Evolutionary conservation across 2,797 vertebrate species (phyloP).

Genomic region (Pelodytes ibericus): DNA sequence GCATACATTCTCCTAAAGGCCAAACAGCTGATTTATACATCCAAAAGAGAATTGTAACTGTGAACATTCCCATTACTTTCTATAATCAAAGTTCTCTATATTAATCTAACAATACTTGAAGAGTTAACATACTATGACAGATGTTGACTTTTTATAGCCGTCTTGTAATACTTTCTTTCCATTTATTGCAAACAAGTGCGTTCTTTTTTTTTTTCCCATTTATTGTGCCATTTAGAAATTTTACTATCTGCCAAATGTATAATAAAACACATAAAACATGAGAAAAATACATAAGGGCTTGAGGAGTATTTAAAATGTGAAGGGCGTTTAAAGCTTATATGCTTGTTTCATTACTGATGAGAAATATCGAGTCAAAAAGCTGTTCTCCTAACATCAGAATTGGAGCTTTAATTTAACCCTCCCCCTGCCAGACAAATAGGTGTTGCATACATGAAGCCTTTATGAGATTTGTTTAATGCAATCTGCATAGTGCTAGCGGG

Average conservation of each 20-base stretch:
- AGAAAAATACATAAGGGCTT: constrained; percentile 8
- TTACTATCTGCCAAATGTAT: constrained; percentile 24
- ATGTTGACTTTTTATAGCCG: background rate
- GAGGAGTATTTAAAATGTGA: background rate
- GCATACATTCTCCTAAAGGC: background rate
- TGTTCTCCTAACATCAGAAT: too few species aligned
- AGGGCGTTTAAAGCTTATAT: background rate
- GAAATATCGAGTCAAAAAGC: background rate
- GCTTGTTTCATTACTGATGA: background rate
- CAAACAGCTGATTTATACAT: background rate
- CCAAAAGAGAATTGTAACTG: background rate
- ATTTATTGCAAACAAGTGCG: background rate
- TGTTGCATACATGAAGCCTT: too few species aligned
- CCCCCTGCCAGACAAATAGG: too few species aligned
- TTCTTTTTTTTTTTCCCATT: background rate
- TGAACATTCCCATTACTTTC: background rate
- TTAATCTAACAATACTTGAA: background rate
- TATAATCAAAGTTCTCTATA: background rate
- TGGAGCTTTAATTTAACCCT: too few species aligned
- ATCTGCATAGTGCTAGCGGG: too few species aligned
- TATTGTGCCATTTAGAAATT: constrained; percentile 9
- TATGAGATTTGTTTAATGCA: too few species aligned
- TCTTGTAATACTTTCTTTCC: background rate
- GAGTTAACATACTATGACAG: background rate
- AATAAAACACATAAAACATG: constrained; percentile 10